Conservation (phyloP, 2,888 invertebrate genomes). For the Papilio elwesi region DNA sequence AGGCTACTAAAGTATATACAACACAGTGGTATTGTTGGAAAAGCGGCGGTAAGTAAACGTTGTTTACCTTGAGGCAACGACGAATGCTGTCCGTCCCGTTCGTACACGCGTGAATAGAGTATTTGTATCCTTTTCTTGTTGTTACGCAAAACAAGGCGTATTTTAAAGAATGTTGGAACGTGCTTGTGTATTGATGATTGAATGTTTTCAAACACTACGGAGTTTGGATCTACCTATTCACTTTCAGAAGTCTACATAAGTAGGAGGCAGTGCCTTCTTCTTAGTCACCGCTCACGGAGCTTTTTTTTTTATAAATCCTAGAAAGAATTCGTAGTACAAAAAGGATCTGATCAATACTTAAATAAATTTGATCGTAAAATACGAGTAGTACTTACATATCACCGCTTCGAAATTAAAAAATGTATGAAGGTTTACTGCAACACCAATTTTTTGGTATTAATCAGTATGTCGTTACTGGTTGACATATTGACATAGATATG, state of each 20-base stretch:
- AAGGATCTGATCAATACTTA: no score
- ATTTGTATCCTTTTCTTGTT: conserved; percentile 57
- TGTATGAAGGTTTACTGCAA: no score
- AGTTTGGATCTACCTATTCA: conserved; percentile 1
- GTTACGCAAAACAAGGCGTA: conserved; percentile 53
- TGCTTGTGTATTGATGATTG: conserved; percentile 52
- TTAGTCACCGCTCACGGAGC: no score
- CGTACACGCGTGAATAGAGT: conserved; percentile 44
- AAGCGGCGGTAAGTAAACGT: conserved; percentile 74
- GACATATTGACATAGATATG: no score
- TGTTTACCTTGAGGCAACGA: conserved; percentile 77
- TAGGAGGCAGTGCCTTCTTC: no score
- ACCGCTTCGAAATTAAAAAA: no score
- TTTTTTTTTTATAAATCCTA: no score
- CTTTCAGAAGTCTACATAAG: neutral
- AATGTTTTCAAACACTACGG: conserved; percentile 49
- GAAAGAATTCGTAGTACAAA: no score
- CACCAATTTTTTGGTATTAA: no score
- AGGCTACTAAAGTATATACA: conserved; percentile 40
- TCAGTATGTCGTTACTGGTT: no score
- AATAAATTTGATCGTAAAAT: no score
- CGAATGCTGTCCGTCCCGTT: conserved; percentile 55
- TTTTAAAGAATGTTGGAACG: conserved; percentile 65
- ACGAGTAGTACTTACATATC: no score
- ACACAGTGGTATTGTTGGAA: conserved; percentile 65